Base-by-base conservation (phyloP, 1,140 invertebrate genomes). In the Sweltsa coloradensis region DNA sequence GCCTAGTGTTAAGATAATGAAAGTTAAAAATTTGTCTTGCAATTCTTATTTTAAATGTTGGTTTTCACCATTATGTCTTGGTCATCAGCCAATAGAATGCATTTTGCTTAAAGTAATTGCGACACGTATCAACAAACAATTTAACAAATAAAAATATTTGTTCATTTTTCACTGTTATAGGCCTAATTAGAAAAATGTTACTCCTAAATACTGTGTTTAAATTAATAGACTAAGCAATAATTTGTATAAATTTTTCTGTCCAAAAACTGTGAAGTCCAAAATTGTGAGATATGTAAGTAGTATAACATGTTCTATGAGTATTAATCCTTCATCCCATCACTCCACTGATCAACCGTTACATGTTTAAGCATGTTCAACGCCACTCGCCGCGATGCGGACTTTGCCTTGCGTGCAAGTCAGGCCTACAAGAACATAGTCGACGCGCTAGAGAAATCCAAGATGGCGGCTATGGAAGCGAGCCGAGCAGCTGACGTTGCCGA, bases 341-440 rank as follows among this genome's bases (percentile, higher is more conserved):
- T n/a, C n/a, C n/a, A n/a, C n/a, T n/a, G n/a, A n/a, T n/a, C n/a
- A n/a, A n/a, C n/a, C n/a, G n/a, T 34, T 5, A 45, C 24, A 14
- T 45, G 5, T 57, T 64, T 34, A 57, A 84, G 82, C 46, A 57
- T 81, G 47, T 84, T 87, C 58, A 75, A 74, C 25, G 71, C 76
- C 50, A 81, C 81, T 2, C 71, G 75, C 26, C 69, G 74, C 29
- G 73, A 77, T 41, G 78, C 84, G 16, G 76, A 77, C 14, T 73
- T 74, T 50, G 80, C 85, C 16, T 62, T 89, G 24, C 73, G 76
- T 55, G 86, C 87, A 1, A 89, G 88, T 31, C 75, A 78, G 43
- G 88, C 83, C 0, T 92, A 91, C 61, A 72, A 85, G 54, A 79
- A 79, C 53, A 91, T 95, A 42, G 75, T 84, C 0, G 71, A 79